Percentiles rank a stretch among this genome's conserved stretches.
These are phyloP conservation scores for Cinclus mexicanus DNA, from an alignment of 2,113 vertebrate species.

Conservation along the genomic window DNA sequence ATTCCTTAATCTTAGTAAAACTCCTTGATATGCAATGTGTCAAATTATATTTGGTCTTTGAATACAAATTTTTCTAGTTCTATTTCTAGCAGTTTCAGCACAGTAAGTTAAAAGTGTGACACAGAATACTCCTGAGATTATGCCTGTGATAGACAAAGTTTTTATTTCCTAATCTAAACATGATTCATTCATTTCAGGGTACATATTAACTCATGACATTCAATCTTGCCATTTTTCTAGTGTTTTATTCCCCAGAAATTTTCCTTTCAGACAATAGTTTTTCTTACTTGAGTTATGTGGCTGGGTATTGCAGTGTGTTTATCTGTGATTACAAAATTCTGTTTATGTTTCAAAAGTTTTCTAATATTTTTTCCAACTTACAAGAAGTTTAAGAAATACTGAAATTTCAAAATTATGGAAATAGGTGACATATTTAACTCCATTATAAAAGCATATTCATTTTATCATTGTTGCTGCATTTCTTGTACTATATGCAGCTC, in stretches of 20 bases:
- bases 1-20: neutral
- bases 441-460: neutral
- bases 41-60: neutral
- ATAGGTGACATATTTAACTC: neutral
- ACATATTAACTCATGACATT: neutral
- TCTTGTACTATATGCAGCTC: neutral
- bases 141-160: neutral
- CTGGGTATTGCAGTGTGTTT: neutral
- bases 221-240: neutral
- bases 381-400: neutral
- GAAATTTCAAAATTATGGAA: neutral
- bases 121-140: neutral
- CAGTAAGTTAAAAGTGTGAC: neutral
- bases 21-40: neutral
- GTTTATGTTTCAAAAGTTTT: neutral
- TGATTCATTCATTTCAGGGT: neutral
- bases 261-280: neutral
- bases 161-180: conserved; percentile 14
- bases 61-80: neutral
- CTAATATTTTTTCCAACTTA: neutral
- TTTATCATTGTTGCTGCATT: neutral
- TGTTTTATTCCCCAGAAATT: neutral
- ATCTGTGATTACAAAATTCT: neutral
- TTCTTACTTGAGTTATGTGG: neutral
- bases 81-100: neutral